Evolutionary conservation across 1,140 invertebrate species (phyloP), one percentile per base, ranked within the genome.

Genomic region (Caenorhabditis latens): DNA sequence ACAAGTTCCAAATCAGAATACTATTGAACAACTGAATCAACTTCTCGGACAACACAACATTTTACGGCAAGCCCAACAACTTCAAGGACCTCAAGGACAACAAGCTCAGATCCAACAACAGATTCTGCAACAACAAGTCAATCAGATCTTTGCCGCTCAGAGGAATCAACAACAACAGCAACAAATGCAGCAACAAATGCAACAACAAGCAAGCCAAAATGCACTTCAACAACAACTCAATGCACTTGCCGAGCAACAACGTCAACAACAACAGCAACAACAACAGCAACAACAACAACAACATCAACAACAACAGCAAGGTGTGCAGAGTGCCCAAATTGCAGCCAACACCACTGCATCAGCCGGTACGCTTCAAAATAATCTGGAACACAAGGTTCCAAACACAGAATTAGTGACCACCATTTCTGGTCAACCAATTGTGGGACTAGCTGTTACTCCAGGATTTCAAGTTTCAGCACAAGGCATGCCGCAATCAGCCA

Each of bases 201-300:
- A 79, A 24, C 43, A 43, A 24, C 43, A 50, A 79, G n/a, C 71
- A 21, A 43, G 46, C 9, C 16, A 79, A 50, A 24, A 2, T 50
- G 71, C 71, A 19, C 46, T 79, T 21, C 71, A 79, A 50, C 71
- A 79, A 50, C 71, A 79, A n/a, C 46, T 79, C 2, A 71, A 71
- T 19, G 65, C 65, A 46, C 9, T 46, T 16, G 65, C 42, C 13
- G n/a, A 79, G 16, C 46, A 50, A 14, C 71, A 79, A 48, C 67
- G 46, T 21, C 71, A 79, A n/a, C 46, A 79, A 24, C 71, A 67
- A 61, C 57, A 53, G 11, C 71, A 79, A 40, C 71, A 79, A 24
- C 63, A 67, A 16, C 46, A 24, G 46, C 71, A 79, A 24, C 71
- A 79, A 7, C 40, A 50, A 13, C 71, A 50, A 50, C 32, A 32